Conservation (phyloP, 1,140 invertebrate species). For the Periplaneta americana region DNA sequence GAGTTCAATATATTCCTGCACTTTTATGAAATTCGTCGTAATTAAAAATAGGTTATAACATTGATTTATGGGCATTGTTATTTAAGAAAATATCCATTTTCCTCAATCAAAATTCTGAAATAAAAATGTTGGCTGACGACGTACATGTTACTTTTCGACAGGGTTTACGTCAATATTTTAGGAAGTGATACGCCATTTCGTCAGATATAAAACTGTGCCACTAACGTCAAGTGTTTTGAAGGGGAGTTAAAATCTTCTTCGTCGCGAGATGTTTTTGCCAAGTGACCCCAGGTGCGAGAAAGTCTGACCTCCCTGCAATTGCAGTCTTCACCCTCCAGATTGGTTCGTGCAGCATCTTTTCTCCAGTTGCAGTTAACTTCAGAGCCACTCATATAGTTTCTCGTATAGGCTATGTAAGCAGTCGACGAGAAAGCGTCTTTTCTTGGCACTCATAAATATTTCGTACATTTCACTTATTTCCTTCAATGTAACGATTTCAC, state of each 20-base stretch:
- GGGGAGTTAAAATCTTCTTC: background rate
- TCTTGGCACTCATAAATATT: background rate
- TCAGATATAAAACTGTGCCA: background rate
- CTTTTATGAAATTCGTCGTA: too few relatives aligned
- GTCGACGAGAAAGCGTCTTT: background rate
- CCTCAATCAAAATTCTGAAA: too few relatives aligned
- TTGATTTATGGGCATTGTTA: too few relatives aligned
- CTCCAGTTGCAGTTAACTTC: background rate
- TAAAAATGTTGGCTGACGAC: too few relatives aligned
- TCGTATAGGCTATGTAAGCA: background rate
- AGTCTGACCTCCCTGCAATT: background rate
- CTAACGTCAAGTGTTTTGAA: background rate
- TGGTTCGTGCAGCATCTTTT: background rate
- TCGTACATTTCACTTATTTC: too few relatives aligned
- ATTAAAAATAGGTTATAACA: too few relatives aligned
- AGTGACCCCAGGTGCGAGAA: background rate
- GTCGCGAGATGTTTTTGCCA: background rate
- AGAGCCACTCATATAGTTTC: background rate
- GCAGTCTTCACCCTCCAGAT: background rate
- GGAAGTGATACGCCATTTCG: background rate
- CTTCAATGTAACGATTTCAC: too few relatives aligned
- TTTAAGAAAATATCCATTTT: too few relatives aligned
- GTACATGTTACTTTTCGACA: too few relatives aligned
- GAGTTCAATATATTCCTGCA: too few relatives aligned
- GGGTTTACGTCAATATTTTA: background rate